Percentiles rank a stretch among this genome's conserved stretches.
phyloP scores from a whole-genome alignment of 2,888 invertebrate species.

The Ceratothoa steindachneri region DNA sequence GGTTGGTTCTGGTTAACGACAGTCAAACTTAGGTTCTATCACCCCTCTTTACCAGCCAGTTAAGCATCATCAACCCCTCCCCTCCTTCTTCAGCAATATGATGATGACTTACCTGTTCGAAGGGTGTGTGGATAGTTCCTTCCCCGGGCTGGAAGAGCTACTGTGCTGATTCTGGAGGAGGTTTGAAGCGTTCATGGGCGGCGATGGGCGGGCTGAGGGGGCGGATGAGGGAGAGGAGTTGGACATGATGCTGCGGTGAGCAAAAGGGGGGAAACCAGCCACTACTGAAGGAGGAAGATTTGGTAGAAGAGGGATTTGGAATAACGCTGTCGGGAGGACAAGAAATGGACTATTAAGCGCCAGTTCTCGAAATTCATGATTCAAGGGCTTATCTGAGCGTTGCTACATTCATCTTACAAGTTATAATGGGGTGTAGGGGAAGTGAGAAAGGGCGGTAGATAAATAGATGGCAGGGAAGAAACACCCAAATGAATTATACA shows the following conservation, averaged over 20 bases:
- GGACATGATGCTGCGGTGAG: constrained; percentile 15
- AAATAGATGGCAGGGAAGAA: too few relatives aligned
- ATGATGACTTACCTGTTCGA: neutral
- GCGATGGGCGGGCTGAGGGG: constrained; percentile 28
- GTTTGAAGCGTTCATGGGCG: constrained; percentile 25
- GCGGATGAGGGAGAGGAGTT: constrained; percentile 25
- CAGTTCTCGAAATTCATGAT: too few relatives aligned
- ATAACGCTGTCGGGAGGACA: constrained; percentile 28
- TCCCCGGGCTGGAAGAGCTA: neutral
- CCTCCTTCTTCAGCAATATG: too few relatives aligned
- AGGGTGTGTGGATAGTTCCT: neutral
- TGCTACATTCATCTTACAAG: too few relatives aligned
- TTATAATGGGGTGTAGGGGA: neutral
- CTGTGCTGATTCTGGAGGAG: neutral
- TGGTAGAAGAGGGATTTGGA: constrained; percentile 40
- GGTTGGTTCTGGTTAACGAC: neutral
- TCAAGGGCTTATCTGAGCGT: too few relatives aligned
- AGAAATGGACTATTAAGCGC: too few relatives aligned
- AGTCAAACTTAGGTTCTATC: neutral
- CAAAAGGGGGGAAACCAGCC: constrained; percentile 32
- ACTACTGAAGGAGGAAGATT: constrained; percentile 40
- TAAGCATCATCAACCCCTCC: too few relatives aligned
- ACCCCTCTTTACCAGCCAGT: too few relatives aligned
- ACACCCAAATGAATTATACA: too few relatives aligned
- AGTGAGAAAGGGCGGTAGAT: too few relatives aligned